Base-by-base conservation (phyloP, 1,140 invertebrate genomes). In the Heliothis subflexa region DNA sequence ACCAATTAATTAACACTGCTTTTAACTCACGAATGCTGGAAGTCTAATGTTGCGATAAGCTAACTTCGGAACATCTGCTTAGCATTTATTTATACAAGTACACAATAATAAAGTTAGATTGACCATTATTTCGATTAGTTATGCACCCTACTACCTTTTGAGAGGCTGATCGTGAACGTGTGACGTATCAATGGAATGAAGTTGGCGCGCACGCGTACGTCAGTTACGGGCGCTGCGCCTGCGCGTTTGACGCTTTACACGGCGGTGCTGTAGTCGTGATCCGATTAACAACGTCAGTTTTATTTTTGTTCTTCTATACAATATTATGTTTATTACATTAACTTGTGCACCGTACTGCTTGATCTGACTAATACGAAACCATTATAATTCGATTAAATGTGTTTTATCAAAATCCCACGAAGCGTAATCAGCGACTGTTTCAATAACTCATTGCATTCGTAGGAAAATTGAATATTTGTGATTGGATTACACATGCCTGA, bases 251-350 rank as follows among this genome's bases (percentile, higher is more conserved):
- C 92, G 92, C 87, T 89, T 88, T 93, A 93, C 85, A 93, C 93
- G 93, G 93, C 93, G 93, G 93, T 94, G 93, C 87, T 89, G 91
- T 90, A 89, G 86, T 93, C 88, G 89, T 92, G 93, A 94, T 94
- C 93, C 93, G 90, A 93, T 94, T 94, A 94, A 93, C 93, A 94
- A 93, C 91, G 93, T 94, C 86, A 89, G 91, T 92, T 92, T 92
- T 89, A 85, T 87, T 86, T 86, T 88, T 81, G 78, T 83, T 68
- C 47, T 55, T 81, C 64, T 50, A 85, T 73, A 85, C 77, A 76
- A 50, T 76, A 81, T 57, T 78, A 81, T 52, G 62, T 62, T 70
- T 49, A 72, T 64, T 79, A 78, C 45, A 62, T 62, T 75, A 52
- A 71, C 7, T 70, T 83, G 82, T 85, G 83, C 62, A 76, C 79